phyloP scores from a whole-genome alignment of 2,888 invertebrate species.

The Lasioglossum zephyrum region DNA sequence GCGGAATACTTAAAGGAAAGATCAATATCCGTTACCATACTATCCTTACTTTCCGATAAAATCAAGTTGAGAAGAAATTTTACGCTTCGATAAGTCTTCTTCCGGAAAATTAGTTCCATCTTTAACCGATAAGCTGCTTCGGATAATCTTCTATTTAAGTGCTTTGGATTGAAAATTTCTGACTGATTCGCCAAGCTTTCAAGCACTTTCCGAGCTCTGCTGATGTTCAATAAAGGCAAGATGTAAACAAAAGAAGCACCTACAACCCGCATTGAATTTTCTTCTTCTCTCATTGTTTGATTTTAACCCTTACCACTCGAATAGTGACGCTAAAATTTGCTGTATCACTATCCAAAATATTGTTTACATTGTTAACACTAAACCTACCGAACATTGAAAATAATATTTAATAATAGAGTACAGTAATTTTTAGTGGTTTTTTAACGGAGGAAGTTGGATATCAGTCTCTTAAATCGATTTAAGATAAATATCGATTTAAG shows the following conservation, averaged over 20 bases:
- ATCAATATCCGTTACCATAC: not conserved
- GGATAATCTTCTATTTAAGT: conserved; percentile 64
- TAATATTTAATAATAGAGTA: too few species aligned
- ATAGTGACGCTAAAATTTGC: too few species aligned
- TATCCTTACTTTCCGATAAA: conserved; percentile 8
- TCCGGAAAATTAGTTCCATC: conserved; percentile 22
- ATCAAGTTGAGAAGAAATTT: conserved; percentile 10
- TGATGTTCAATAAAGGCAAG: conserved; percentile 8
- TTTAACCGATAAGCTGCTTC: conserved; percentile 63
- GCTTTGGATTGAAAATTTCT: conserved; percentile 21
- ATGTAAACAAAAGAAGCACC: conserved; percentile 12
- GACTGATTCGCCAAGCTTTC: conserved; percentile 8
- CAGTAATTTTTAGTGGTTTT: too few species aligned
- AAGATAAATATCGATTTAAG: too few species aligned
- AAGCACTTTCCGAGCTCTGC: conserved; percentile 18
- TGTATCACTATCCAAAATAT: too few species aligned
- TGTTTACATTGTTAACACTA: too few species aligned
- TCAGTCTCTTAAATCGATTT: too few species aligned
- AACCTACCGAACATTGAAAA: too few species aligned
- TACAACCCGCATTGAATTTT: too few species aligned
- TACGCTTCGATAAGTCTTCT: not conserved
- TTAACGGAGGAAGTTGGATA: too few species aligned
- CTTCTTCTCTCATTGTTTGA: too few species aligned
- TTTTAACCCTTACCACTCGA: too few species aligned
- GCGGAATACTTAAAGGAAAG: not conserved